Evolutionary conservation across 2,113 vertebrate genomes (phyloP).

Genomic region (Arizona elegans): DNA sequence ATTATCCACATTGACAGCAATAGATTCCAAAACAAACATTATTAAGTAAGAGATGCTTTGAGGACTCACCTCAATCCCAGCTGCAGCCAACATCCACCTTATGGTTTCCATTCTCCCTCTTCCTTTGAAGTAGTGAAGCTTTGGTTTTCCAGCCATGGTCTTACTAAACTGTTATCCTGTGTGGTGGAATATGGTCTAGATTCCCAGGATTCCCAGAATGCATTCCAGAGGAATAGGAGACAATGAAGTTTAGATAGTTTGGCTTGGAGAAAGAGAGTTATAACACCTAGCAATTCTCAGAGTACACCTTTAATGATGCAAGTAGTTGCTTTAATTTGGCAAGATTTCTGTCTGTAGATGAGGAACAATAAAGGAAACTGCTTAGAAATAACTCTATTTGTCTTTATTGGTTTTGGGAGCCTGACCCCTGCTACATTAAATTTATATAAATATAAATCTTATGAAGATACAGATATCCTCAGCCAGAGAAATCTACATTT

Average conservation of each 20-base stretch:
- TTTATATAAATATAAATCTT: neutral
- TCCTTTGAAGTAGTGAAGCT: slow-evolving; percentile 74
- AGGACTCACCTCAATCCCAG: slow-evolving; percentile 73
- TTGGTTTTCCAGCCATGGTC: slow-evolving; percentile 74
- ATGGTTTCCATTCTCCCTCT: slow-evolving; percentile 83
- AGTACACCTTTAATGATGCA: neutral
- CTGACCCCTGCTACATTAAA: neutral
- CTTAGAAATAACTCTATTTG: neutral
- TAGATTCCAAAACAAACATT: neutral
- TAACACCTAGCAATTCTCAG: neutral
- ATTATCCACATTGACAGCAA: neutral
- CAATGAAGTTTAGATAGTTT: neutral
- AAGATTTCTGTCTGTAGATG: neutral
- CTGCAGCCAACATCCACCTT: slow-evolving; percentile 77
- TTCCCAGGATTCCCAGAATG: neutral
- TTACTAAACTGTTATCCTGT: neutral
- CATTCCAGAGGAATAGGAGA: neutral
- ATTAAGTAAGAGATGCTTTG: neutral
- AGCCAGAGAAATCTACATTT: neutral
- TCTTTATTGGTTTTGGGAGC: neutral
- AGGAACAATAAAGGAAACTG: neutral
- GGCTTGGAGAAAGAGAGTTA: neutral
- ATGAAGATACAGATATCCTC: neutral
- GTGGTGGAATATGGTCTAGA: neutral
- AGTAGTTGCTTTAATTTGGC: neutral